A percentile compares a stretch with the other conserved stretches of the same genome.
Conservation (phyloP, 2,797 vertebrate genomes). For the Premnoplex brunnescens region DNA sequence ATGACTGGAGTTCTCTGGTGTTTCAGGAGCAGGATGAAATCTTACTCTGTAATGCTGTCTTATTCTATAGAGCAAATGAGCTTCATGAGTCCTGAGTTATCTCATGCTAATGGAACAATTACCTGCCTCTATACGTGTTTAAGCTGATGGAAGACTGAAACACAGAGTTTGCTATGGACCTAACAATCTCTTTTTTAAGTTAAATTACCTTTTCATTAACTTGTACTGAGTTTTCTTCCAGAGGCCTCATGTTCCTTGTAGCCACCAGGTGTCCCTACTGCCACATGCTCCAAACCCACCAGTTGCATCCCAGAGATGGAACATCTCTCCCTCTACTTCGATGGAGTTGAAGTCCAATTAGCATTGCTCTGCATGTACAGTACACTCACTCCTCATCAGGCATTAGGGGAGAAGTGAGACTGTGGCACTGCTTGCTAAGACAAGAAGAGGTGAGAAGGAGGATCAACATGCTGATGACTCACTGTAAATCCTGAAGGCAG, state of each 20-base stretch:
- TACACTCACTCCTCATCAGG: not conserved
- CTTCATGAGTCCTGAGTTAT: not conserved
- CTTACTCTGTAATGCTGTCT: not conserved
- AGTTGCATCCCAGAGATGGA: not conserved
- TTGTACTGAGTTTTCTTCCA: not conserved
- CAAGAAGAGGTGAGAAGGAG: not conserved
- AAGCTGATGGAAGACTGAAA: not conserved
- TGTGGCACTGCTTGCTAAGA: not conserved
- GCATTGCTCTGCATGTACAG: not conserved
- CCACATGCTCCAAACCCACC: not conserved
- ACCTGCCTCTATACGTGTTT: not conserved
- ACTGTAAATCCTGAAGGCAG: not conserved
- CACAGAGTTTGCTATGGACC: not conserved
- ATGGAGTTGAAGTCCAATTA: not conserved
- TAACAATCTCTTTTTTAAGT: not conserved
- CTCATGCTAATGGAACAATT: not conserved
- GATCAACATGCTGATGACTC: not conserved
- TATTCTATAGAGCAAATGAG: not conserved
- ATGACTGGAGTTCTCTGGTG: not conserved
- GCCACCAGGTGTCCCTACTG: conserved; percentile 73
- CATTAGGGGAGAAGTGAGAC: not conserved
- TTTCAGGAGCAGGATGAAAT: not conserved
- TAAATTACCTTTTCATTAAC: not conserved
- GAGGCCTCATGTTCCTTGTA: not conserved
- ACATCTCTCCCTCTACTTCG: not conserved